Base-by-base conservation (phyloP, 2,888 invertebrate species). In the Drosophila longiperda region DNA sequence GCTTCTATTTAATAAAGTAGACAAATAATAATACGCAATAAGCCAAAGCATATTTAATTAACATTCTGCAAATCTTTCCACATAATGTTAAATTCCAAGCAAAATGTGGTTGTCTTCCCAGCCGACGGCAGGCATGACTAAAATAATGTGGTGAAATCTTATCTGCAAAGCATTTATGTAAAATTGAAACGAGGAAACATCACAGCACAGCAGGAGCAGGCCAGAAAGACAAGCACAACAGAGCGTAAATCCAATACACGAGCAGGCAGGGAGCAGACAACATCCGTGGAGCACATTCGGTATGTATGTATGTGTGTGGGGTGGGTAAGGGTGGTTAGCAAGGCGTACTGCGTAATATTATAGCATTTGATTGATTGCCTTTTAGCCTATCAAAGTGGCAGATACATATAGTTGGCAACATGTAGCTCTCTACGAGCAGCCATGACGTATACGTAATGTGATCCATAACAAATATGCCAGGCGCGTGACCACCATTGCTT, bases 331-430 rank as follows among this genome's bases (percentile, higher is more conserved):
- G 36, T 8, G 17, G 54, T 4, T n/a, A 38, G 38, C 38, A 12
- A 12, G 26, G 38, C 38, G n/a, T 29, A 63, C 72, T 80, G 82
- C 72, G 84, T 73, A 78, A 82, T 87, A 84, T 83, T 83, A 83
- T 71, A 69, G 53, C 83, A 78, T 78, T 82, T 87, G 87, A 87
- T 87, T 87, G 89, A 87, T 87, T 82, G 83, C 83, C 85, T 66
- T 69, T 53, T 74, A 66, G 63, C 71, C 79, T 79, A 82, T 67
- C 68, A 65, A 57, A 70, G 77, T 52, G 33, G 15, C 61, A 70
- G 66, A 52, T 52, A 65, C 45, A 40, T 48, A 42, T 54, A 61
- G 77, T 66, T 66, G 64, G 80, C 75, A 75, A 68, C 61, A 70
- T 23, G 45, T 23, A 15, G 45, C 45, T 55, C 45, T 55, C 26